Base-by-base conservation (phyloP, 1,140 invertebrate species). In the Euwallacea fornicatus region DNA sequence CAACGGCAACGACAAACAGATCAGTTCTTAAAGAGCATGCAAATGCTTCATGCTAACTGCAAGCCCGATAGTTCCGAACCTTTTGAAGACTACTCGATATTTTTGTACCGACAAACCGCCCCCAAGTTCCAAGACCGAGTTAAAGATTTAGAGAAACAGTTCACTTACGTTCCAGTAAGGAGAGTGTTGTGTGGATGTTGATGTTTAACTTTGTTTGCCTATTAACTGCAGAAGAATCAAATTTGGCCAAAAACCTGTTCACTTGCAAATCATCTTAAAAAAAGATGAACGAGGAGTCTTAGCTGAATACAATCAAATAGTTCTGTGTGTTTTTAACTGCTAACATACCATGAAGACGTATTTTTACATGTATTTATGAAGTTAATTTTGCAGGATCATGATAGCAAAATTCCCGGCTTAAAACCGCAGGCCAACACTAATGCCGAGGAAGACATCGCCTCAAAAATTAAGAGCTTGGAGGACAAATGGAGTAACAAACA, bases 1-100 rank as follows among this genome's bases (percentile, higher is more conserved):
- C 85, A 89, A 75, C 84, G 89, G 68, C 86, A 88, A 79, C 85
- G 89, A 76, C 86, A 89, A 71, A 90, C 87, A 2, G 88, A 90
- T 76, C 89, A 90, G 69, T 91, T 92, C 81, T 85, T 90, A 77
- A 91, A 91, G 82, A 91, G 90, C 80, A 87, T 92, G 85, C 88
- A 89, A 78, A 90, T 92, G 86, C 82, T 92, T 71, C 87, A 90
- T 80, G 86, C 86, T 11, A 90, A 90, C 77, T 84, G 85, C 60
- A 84, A 85, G 76, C 82, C 85, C 41, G 84, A 86, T 72, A 76
- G 81, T 66, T 80, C 80, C 54, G 80, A 79, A 71, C 86, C 88
- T 42, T 91, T 90, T 77, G 89, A 91, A 80, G 90, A 92, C 82
- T 91, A 90, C 80, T 89, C 88, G 53, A 86, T 92, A 76, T 90